Percentiles rank a stretch among this genome's conserved stretches.
Conservation (phyloP, 2,888 invertebrate genomes). For the Chrysolina haemoptera region DNA sequence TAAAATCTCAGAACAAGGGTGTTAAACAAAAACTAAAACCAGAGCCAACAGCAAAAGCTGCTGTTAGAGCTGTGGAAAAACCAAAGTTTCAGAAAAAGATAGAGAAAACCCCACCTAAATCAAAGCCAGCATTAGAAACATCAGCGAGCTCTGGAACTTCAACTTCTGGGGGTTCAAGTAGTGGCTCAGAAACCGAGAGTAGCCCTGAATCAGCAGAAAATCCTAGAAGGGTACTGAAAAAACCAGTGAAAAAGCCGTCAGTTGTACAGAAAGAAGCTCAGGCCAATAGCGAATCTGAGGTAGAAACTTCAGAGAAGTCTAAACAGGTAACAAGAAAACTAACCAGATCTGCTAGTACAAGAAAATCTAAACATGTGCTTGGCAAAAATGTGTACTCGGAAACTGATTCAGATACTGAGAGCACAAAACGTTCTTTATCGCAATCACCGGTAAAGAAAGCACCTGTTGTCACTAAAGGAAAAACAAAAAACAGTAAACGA, state of each 20-base stretch:
- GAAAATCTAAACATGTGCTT: slow-evolving; percentile 77
- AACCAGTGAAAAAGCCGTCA: slow-evolving; percentile 63
- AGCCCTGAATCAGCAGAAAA: slow-evolving; percentile 57
- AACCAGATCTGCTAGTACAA: slow-evolving; percentile 79
- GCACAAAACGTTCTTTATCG: slow-evolving; percentile 72
- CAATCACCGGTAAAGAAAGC: slow-evolving; percentile 79
- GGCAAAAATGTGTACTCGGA: slow-evolving; percentile 75
- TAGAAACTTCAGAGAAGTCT: slow-evolving; percentile 58
- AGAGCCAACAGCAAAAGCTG: slow-evolving; percentile 68
- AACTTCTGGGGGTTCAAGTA: slow-evolving; percentile 62
- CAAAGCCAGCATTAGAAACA: slow-evolving; percentile 71
- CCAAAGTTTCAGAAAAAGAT: slow-evolving; percentile 59
- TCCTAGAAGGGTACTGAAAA: slow-evolving; percentile 57
- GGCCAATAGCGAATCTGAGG: slow-evolving; percentile 63
- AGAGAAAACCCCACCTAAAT: slow-evolving; percentile 72
- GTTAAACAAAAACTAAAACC: slow-evolving; percentile 68
- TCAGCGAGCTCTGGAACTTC: slow-evolving; percentile 68
- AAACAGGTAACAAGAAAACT: slow-evolving; percentile 75
- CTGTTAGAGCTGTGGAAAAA: slow-evolving; percentile 64
- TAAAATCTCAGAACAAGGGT: slow-evolving; percentile 35
- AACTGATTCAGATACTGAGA: slow-evolving; percentile 79
- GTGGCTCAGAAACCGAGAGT: slow-evolving; percentile 63
- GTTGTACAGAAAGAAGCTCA: slow-evolving; percentile 54
- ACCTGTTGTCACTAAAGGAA: slow-evolving; percentile 69
- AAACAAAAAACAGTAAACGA: slow-evolving; percentile 69